A percentile compares a stretch with the other conserved stretches of the same genome.
phyloP scores from a whole-genome alignment of 1,140 invertebrate genomes.

The Drosophila rhopaloa region DNA sequence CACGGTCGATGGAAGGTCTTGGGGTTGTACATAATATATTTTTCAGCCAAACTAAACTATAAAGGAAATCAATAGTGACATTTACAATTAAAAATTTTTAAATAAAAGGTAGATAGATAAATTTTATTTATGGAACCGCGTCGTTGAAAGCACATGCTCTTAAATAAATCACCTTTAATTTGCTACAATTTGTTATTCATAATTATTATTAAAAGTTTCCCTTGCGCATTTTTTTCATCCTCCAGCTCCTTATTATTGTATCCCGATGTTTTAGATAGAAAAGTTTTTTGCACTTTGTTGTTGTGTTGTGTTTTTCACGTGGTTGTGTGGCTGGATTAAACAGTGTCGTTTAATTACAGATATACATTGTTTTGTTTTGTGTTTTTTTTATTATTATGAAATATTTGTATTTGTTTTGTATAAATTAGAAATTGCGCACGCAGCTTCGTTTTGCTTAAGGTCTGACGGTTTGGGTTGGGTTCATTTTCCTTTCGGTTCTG shows the following conservation, averaged over 20 bases:
- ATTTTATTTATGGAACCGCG: slow-evolving; percentile 68
- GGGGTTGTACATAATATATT: slow-evolving; percentile 15
- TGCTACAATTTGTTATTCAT: slow-evolving; percentile 79
- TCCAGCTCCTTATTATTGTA: slow-evolving; percentile 13
- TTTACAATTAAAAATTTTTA: slow-evolving; percentile 45
- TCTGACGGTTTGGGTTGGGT: slow-evolving; percentile 25
- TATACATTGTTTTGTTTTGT: slow-evolving; percentile 45
- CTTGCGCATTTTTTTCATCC: slow-evolving; percentile 42
- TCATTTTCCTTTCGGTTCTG: slow-evolving; percentile 31
- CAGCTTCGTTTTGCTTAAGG: slow-evolving; percentile 77
- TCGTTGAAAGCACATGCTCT: slow-evolving; percentile 66
- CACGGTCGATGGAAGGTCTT: background rate
- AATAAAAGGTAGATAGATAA: slow-evolving; percentile 56
- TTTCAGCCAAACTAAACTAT: slow-evolving; percentile 31
- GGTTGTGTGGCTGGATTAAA: slow-evolving; percentile 36
- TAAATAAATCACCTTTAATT: slow-evolving; percentile 81
- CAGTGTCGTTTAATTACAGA: slow-evolving; percentile 61
- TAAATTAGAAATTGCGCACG: slow-evolving; percentile 83
- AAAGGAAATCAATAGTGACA: slow-evolving; percentile 38
- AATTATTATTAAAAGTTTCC: slow-evolving; percentile 72
- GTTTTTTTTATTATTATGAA: slow-evolving; percentile 48
- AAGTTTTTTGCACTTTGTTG: slow-evolving; percentile 51
- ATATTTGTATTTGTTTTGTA: slow-evolving; percentile 69
- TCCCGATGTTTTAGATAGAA: slow-evolving; percentile 44
- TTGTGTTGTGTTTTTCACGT: slow-evolving; percentile 40